Base-by-base conservation (phyloP, 2,797 vertebrate species). In the Poeciliopsis turneri region DNA sequence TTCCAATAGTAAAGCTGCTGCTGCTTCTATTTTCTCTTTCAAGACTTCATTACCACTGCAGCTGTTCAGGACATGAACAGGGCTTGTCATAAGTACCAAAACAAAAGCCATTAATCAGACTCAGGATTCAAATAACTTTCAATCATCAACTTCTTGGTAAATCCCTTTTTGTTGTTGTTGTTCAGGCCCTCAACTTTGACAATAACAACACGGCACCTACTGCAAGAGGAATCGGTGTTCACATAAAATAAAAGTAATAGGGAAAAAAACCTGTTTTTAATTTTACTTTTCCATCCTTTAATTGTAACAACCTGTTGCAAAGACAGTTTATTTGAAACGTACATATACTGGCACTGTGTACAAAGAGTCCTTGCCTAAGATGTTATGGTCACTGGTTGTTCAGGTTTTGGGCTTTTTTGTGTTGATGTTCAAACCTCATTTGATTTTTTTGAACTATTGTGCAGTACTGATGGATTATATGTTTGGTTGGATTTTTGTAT, bases 21-120 rank as follows among this genome's bases (percentile, higher is more conserved):
- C 78, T 83, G 74, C 12, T 82, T 74, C 80, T 51, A 59, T 61
- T 77, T 64, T 81, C 49, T 71, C 82, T 84, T 78, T 76, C 74
- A 83, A 79, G 71, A 81, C 75, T 75, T 89, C 80, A 84, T 87
- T 79, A 85, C 76, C 23, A 70, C 59, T 74, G 59, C 82, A 88
- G 77, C 51, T 82, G 55, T 57, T 70, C 53, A 74, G n/a, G 12
- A 61, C 46, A 72, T n/a, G 13, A 70, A 70, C 74, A 36, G n/a
- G 64, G 53, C 53, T 77, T 51, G 30, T 61, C 57, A 20, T 64
- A 75, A 68, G 55, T 23, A 55, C 70, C 15, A 84, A 66, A 75
- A 20, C 23, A 33, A 79, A 79, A 68, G 15, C 47, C 20, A 55
- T 55, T 11, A 79, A 8, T 41, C 6, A 43, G 23, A 23, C 41